Base-by-base conservation (phyloP, 2,888 invertebrate species). In the Ernsta delagoae region DNA sequence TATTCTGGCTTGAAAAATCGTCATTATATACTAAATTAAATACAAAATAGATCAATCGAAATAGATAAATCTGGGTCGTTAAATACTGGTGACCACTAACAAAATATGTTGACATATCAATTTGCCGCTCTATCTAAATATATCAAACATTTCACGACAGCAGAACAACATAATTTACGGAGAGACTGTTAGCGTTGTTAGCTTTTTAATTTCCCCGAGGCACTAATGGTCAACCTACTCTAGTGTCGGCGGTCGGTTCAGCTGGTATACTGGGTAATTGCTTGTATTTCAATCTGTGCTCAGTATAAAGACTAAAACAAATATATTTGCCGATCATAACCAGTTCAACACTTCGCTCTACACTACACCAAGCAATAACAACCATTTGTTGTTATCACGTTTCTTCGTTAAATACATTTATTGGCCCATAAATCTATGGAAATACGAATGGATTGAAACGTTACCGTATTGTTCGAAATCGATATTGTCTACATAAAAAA, bases 151-250 rank as follows among this genome's bases (percentile, higher is more conserved):
- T 57, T 73, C 72, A 75, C 77, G 77, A 75, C 75, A 77, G 75
- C 75, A 76, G 75, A 81, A 87, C 83, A 83, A 78, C 82, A 75
- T 77, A 75, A 77, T 86, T 79, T 82, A 79, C 84, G 73, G 71
- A 74, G 74, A 76, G 71, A 72, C 0, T 53, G 63, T 54, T 75
- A 70, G 74, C 65, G 77, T 75, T 79, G 77, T 79, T 79, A 78
- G 78, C 78, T 76, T 78, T 84, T 82, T 83, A 80, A 83, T 81
- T 79, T 77, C 83, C 88, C 80, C 72, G 75, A 77, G 87, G 85
- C 86, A 78, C 75, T 81, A 80, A 82, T 80, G 75, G 75, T 74
- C 74, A 75, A 71, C 73, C 72, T 68, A 73, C 70, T 50, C 50
- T 16, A 8, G n/a, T 24, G 45, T 60, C 45, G 56, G 50, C 54